These are phyloP conservation scores for Megalurothrips usitatus DNA, from an alignment of 2,888 invertebrate species.

Conservation along the genomic window DNA sequence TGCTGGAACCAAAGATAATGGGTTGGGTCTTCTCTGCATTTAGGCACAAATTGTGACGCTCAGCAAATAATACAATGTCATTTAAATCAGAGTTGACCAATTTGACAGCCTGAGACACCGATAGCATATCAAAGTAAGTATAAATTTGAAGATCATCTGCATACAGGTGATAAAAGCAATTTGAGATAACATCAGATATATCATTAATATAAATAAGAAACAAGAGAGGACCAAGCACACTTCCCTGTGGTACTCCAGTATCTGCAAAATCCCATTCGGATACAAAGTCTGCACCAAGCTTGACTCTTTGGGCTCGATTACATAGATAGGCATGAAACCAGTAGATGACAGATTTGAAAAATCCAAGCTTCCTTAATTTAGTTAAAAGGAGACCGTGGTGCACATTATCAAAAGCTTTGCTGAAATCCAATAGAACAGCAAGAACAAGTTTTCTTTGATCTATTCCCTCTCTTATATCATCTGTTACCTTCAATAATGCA, in stretches of 20 bases:
- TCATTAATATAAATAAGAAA: constrained; percentile 29
- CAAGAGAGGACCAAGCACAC: constrained; percentile 28
- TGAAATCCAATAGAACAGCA: too few species aligned
- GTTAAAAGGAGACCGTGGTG: not conserved
- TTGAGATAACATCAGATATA: not conserved
- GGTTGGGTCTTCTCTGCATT: too few species aligned
- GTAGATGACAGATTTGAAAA: not conserved
- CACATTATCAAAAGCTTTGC: too few species aligned
- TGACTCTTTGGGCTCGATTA: constrained; percentile 28
- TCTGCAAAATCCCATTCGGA: constrained; percentile 18
- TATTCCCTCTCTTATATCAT: too few species aligned
- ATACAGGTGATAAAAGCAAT: constrained; percentile 15
- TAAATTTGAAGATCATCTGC: constrained; percentile 30
- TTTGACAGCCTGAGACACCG: too few species aligned
- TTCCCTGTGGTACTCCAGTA: constrained; percentile 30
- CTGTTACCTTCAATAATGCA: too few species aligned
- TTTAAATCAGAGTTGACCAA: too few species aligned
- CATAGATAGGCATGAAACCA: constrained; percentile 27
- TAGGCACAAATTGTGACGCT: too few species aligned
- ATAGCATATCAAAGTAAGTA: not conserved
- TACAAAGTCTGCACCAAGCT: not conserved
- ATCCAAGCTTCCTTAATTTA: not conserved
- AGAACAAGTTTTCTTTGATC: too few species aligned
- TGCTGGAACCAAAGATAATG: too few species aligned
- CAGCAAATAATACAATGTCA: too few species aligned